Conservation (phyloP, 2,888 invertebrate genomes). For the Nycteola revayana region DNA sequence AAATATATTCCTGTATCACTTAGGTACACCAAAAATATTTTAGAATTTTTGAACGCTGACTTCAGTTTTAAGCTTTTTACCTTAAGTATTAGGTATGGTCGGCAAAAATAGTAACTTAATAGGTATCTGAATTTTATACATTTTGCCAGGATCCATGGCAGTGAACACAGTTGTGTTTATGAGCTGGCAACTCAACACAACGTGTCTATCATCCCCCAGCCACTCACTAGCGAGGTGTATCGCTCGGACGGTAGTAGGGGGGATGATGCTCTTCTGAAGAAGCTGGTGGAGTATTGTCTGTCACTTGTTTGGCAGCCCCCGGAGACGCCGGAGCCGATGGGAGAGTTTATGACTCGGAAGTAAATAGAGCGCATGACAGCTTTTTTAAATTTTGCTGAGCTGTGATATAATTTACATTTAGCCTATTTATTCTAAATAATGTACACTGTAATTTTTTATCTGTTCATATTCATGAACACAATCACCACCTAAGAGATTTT, state of each 20-base stretch:
- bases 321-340: slow-evolving; percentile 39
- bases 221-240: slow-evolving; percentile 36
- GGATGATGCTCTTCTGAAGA: slow-evolving; percentile 31
- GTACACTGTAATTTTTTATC: too few species aligned
- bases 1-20: too few species aligned
- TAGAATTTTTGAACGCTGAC: too few species aligned
- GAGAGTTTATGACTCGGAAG: slow-evolving; percentile 45
- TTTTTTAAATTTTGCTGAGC: too few species aligned
- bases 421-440: too few species aligned
- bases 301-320: slow-evolving; percentile 35
- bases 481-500: too few species aligned
- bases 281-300: slow-evolving; percentile 35
- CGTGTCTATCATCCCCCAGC: slow-evolving; percentile 41
- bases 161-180: slow-evolving; percentile 39
- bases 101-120: background rate
- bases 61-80: background rate
- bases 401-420: too few species aligned
- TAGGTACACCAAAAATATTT: too few species aligned
- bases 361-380: too few species aligned
- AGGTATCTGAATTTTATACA: too few species aligned
- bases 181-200: slow-evolving; percentile 46
- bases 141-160: slow-evolving; percentile 63
- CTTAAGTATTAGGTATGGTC: background rate
- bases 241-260: slow-evolving; percentile 38
- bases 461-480: too few species aligned